Evolutionary conservation across 2,797 vertebrate genomes (phyloP).

Genomic region (Caiman crocodilus): DNA sequence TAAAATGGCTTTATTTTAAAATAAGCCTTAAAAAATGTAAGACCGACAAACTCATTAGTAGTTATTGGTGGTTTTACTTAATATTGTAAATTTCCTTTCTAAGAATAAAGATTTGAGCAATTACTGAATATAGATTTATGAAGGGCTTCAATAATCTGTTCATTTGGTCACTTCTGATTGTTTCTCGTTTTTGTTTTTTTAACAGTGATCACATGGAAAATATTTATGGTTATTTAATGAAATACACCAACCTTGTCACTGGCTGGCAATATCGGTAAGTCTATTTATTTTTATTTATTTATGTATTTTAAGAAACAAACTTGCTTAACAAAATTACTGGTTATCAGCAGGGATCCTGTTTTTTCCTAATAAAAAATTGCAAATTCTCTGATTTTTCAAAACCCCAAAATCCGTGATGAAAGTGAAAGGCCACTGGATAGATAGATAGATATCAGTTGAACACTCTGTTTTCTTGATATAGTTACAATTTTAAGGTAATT

Average conservation of each 20-base stretch:
- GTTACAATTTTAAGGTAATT: too few species aligned
- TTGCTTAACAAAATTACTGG: neutral
- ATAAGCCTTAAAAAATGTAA: neutral
- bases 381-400: too few species aligned
- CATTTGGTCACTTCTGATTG: conserved; percentile 17
- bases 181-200: conserved; percentile 40
- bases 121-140: neutral
- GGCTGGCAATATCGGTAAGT: conserved; percentile 98
- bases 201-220: conserved; percentile 98
- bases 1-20: neutral
- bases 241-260: conserved; percentile 99
- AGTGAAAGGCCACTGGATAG: too few species aligned
- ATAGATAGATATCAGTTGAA: too few species aligned
- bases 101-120: conserved; percentile 23
- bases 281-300: neutral
- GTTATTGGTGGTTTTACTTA: neutral
- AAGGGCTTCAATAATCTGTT: conserved; percentile 12
- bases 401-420: too few species aligned
- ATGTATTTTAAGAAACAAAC: neutral
- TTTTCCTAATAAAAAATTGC: too few species aligned
- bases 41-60: neutral
- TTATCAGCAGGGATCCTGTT: neutral
- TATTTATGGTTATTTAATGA: conserved; percentile 96
- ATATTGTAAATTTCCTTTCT: neutral
- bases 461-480: too few species aligned